Percentiles rank a stretch among this genome's conserved stretches.
Conservation (phyloP, 2,888 invertebrate species). For the Quadroppia sp. region DNA sequence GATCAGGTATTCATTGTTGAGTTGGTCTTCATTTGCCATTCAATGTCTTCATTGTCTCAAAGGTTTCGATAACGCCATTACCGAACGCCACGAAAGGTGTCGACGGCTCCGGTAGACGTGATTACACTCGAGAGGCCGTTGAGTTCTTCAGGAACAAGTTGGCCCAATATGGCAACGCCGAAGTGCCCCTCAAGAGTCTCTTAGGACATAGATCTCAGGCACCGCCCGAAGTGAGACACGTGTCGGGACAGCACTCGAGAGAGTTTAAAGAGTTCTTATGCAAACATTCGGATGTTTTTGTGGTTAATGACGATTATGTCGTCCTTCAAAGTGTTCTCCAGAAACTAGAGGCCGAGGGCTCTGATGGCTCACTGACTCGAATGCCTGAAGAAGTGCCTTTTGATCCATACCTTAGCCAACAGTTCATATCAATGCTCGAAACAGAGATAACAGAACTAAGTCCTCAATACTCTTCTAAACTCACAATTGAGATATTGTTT, state of each 20-base stretch:
- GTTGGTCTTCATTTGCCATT: too few relatives aligned
- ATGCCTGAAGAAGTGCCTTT: constrained; percentile 48
- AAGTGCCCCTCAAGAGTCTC: constrained; percentile 93
- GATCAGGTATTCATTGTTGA: constrained; percentile 58
- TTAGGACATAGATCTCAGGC: constrained; percentile 81
- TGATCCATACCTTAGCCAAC: constrained; percentile 49
- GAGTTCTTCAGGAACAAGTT: constrained; percentile 95
- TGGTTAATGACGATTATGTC: constrained; percentile 75
- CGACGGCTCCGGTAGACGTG: constrained; percentile 59
- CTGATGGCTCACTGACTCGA: constrained; percentile 45
- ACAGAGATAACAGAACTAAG: constrained; percentile 25
- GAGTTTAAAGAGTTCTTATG: constrained; percentile 85
- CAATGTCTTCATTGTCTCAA: constrained; percentile 2
- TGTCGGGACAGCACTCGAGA: constrained; percentile 87
- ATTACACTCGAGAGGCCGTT: constrained; percentile 93
- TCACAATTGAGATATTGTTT: constrained; percentile 80
- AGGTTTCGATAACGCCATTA: constrained; percentile 44
- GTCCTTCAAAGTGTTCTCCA: constrained; percentile 60
- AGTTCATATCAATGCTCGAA: constrained; percentile 48
- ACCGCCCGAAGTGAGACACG: constrained; percentile 92
- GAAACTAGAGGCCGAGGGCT: constrained; percentile 46
- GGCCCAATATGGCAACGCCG: constrained; percentile 89
- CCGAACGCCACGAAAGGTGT: constrained; percentile 39
- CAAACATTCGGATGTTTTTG: constrained; percentile 78
- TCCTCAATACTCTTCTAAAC: constrained; percentile 32